A percentile compares a stretch with the other conserved stretches of the same genome.
These are phyloP conservation scores for Ciconia stormi DNA, from an alignment of 2,113 vertebrate species.

Conservation along the genomic window DNA sequence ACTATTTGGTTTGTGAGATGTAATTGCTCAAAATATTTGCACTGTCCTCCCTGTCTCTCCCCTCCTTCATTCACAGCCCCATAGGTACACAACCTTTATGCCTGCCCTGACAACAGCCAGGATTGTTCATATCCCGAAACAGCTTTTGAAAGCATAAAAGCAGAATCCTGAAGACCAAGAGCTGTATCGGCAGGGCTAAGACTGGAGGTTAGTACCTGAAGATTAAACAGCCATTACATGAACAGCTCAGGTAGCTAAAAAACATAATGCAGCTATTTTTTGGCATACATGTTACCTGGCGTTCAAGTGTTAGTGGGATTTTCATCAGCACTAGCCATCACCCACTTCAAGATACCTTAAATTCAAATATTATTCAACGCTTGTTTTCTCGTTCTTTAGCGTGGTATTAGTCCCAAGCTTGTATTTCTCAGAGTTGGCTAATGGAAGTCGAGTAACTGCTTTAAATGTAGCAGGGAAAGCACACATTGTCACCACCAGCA, in stretches of 20 bases:
- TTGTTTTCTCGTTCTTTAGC: background rate
- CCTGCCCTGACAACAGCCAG: background rate
- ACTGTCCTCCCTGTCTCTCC: background rate
- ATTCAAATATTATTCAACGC: background rate
- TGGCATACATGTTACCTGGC: background rate
- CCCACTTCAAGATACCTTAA: background rate
- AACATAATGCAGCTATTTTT: background rate
- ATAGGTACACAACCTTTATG: background rate
- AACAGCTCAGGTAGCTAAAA: background rate
- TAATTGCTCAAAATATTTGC: background rate
- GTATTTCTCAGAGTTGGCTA: background rate
- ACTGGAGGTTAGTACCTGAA: background rate
- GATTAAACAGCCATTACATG: background rate
- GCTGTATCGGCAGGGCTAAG: rapidly evolving
- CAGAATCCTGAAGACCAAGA: background rate
- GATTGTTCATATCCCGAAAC: background rate
- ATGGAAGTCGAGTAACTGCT: background rate
- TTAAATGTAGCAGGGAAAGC: background rate
- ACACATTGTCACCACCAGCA: background rate
- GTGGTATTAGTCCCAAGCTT: background rate
- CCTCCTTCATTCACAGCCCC: background rate
- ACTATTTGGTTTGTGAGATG: background rate
- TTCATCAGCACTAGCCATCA: background rate
- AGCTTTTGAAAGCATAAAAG: background rate
- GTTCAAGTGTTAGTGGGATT: background rate